Evolutionary conservation across 2,797 vertebrate genomes (phyloP).

Genomic region (Myripristis murdjan): DNA sequence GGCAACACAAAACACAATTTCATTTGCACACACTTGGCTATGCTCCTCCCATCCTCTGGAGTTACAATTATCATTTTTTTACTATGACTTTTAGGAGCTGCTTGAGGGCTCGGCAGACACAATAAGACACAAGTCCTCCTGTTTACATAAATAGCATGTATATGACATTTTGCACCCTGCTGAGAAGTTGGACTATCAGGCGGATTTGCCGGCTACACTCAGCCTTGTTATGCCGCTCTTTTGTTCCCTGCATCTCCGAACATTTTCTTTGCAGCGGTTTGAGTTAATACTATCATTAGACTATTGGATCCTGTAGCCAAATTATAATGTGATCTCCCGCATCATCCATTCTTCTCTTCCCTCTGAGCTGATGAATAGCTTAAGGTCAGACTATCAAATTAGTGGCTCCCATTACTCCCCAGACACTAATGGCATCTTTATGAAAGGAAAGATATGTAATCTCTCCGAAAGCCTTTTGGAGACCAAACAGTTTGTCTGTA

Average conservation of each 20-base stretch:
- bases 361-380: conserved; percentile 82
- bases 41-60: conserved; percentile 56
- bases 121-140: conserved; percentile 61
- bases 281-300: conserved; percentile 81
- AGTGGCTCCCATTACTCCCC: conserved; percentile 82
- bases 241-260: conserved; percentile 66
- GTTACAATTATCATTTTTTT: conserved; percentile 75
- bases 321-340: conserved; percentile 82
- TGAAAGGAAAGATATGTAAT: conserved; percentile 82
- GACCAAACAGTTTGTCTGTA: conserved; percentile 75
- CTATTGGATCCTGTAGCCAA: conserved; percentile 82
- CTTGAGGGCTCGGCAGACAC: conserved; percentile 63
- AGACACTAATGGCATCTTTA: conserved; percentile 85
- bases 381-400: conserved; percentile 85
- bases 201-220: conserved; percentile 48
- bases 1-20: conserved; percentile 23
- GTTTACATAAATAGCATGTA: conserved; percentile 70
- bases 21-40: conserved; percentile 1
- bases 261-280: conserved; percentile 79
- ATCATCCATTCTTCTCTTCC: conserved; percentile 79
- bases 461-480: conserved; percentile 78
- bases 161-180: conserved; percentile 68
- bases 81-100: conserved; percentile 75
- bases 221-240: conserved; percentile 27
- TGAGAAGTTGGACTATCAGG: conserved; percentile 56